Evolutionary conservation across 2,113 vertebrate species (phyloP), one percentile per base, ranked within the genome.

Genomic region (Holacanthus passer): DNA sequence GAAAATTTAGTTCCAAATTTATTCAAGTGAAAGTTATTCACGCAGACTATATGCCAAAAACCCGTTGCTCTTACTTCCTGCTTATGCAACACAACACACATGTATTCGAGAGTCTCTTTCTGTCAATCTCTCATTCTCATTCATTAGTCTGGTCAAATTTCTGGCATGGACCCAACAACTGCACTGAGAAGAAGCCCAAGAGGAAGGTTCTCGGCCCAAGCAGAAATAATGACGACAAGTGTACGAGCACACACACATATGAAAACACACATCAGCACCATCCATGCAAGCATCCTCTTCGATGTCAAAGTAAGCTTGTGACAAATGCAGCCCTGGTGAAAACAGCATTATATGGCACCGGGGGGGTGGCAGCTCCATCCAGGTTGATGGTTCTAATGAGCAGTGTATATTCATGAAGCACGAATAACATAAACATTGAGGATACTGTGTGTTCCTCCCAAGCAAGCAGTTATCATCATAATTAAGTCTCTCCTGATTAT

Each of bases 261-360:
- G 24, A 55, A 72, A 55, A 79, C 35, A 72, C 45, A 58, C 60
- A 69, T 41, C 52, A 48, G 27, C 62, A 45, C 65, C 31, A 75
- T 41, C 47, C 73, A 87, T 45, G 35, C 73, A 59, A 32, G 45
- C 53, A 56, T 62, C 31, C 79, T 77, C 35, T 70, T 60, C 67
- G 29, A 59, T 73, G 39, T 41, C 29, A 1, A 41, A 24, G 24
- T 55, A 78, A 62, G 62, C 24, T 24, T 27, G 47, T 10, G 24
- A 64, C 1, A 24, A 41, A 55, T 29, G 39, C 31, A 50, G 31
- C 35, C 8, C 9, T 37, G 19, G 13, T 62, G 22, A 24, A 68
- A 56, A 29, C 14, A 14, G 6, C 29, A 20, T 29, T 20, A 14
- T 52, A 52, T 70, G 22, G 55, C 6, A 64, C 27, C 5, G 43